Percentiles rank a stretch among this genome's conserved stretches.
These are phyloP conservation scores for Stegodyphus mimosarum DNA, from an alignment of 1,140 invertebrate genomes.

Conservation along the genomic window DNA sequence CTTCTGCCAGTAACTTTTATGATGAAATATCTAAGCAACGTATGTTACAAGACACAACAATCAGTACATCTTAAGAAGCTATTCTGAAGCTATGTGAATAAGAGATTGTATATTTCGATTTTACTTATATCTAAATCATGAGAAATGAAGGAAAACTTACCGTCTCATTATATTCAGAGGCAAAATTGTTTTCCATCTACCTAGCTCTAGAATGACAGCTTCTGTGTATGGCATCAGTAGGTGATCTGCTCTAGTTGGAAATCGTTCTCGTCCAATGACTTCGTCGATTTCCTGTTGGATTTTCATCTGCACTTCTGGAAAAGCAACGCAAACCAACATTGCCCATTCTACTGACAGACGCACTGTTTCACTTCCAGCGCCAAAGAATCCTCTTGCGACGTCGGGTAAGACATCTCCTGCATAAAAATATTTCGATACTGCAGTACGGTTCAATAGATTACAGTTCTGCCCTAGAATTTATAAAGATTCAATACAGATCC, in stretches of 20 bases:
- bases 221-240: slow-evolving; percentile 53
- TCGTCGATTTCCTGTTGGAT: slow-evolving; percentile 64
- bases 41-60: too few relatives aligned
- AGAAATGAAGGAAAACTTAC: background rate
- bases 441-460: too few relatives aligned
- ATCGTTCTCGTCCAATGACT: slow-evolving; percentile 61
- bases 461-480: too few relatives aligned
- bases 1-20: too few relatives aligned
- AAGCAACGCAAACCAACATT: slow-evolving; percentile 53
- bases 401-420: slow-evolving; percentile 48
- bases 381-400: slow-evolving; percentile 56
- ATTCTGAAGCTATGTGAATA: too few relatives aligned
- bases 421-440: background rate
- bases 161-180: slow-evolving; percentile 56
- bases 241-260: slow-evolving; percentile 32
- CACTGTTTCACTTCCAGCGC: slow-evolving; percentile 64
- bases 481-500: too few relatives aligned
- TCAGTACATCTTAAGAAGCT: too few relatives aligned
- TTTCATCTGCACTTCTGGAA: slow-evolving; percentile 58
- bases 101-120: too few relatives aligned
- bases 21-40: too few relatives aligned
- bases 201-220: slow-evolving; percentile 61
- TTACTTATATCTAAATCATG: too few relatives aligned
- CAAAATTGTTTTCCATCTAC: slow-evolving; percentile 59
- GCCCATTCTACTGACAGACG: slow-evolving; percentile 60